Evolutionary conservation across 2,113 vertebrate species (phyloP), one percentile per base, ranked within the genome.

Genomic region (Taurulus bubalis): DNA sequence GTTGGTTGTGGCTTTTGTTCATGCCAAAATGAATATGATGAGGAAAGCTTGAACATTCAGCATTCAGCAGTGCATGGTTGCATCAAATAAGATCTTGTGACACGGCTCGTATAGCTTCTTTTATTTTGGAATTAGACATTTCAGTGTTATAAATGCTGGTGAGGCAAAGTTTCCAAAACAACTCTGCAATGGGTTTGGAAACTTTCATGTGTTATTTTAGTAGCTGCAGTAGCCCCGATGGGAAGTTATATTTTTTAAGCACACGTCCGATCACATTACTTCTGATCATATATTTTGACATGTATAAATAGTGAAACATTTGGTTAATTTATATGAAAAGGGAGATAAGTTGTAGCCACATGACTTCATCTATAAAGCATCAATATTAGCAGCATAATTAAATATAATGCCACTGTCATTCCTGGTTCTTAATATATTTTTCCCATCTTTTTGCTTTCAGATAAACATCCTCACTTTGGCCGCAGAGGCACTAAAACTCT

Each of bases 341-440:
- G 22, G 32, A 68, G 26, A 62, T 69, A 53, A 71, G 71, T 24
- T 71, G 51, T 55, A 47, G 74, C 36, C 47, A 47, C 75, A 69
- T 34, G 22, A 20, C 16, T 83, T 85, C 20, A 55, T 80, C 77
- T 80, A 26, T 64, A 85, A 84, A 82, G 47, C 80, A 72, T 88
- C 24, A 76, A 73, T 84, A 85, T 75, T 49, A 65, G 40, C 22
- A 73, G 47, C 1, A 22, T 8, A 79, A 82, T 87, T 82, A 51
- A 77, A 81, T 30, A 75, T 65, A 82, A 82, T 45, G 26, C 42
- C 16, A 8, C 51, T 53, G 45, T 51, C 58, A 26, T 32, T 72
- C n/a, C 59, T 65, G 30, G 16, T 38, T 75, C 49, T 69, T 65
- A 65, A 71, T 82, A 87, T 40, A 75, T 77, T 89, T 85, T 64